A percentile compares a stretch with the other conserved stretches of the same genome.
phyloP scores from a whole-genome alignment of 2,888 invertebrate genomes.

The Tridacna gigas region DNA sequence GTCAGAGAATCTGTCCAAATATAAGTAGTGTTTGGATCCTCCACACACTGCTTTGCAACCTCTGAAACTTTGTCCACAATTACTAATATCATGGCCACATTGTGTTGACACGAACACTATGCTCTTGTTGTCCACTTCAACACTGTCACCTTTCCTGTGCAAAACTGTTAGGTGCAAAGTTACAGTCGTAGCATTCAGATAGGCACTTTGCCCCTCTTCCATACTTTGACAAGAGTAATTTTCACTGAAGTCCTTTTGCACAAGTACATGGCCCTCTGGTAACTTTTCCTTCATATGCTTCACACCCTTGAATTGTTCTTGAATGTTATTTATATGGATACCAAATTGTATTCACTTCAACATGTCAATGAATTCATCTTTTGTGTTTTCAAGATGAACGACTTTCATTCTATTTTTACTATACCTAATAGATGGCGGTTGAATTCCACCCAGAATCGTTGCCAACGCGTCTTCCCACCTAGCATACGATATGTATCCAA shows the following conservation, averaged over 20 bases:
- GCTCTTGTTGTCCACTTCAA: constrained; percentile 34
- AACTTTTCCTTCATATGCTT: constrained; percentile 46
- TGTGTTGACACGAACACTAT: constrained; percentile 36
- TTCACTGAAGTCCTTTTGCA: constrained; percentile 43
- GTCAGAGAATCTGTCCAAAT: too few species aligned
- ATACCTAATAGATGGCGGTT: constrained; percentile 30
- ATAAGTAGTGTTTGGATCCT: too few species aligned
- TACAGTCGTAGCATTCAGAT: constrained; percentile 25
- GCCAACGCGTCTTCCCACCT: constrained; percentile 26
- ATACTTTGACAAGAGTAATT: constrained; percentile 37
- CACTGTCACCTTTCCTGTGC: constrained; percentile 28
- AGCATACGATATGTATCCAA: too few species aligned
- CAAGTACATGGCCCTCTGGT: constrained; percentile 25
- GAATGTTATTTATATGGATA: constrained; percentile 35
- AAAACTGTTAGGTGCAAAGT: constrained; percentile 47
- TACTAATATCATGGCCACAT: constrained; percentile 28
- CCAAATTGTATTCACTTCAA: constrained; percentile 76
- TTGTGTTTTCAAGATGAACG: constrained; percentile 34
- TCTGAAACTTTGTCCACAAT: too few species aligned
- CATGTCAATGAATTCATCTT: constrained; percentile 78
- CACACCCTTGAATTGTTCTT: constrained; percentile 23
- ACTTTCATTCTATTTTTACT: constrained; percentile 55
- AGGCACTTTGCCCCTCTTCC: constrained; percentile 34
- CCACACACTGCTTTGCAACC: too few species aligned
- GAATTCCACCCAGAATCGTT: constrained; percentile 16